phyloP scores from a whole-genome alignment of 2,888 invertebrate species.

The Yponomeuta sedellus region DNA sequence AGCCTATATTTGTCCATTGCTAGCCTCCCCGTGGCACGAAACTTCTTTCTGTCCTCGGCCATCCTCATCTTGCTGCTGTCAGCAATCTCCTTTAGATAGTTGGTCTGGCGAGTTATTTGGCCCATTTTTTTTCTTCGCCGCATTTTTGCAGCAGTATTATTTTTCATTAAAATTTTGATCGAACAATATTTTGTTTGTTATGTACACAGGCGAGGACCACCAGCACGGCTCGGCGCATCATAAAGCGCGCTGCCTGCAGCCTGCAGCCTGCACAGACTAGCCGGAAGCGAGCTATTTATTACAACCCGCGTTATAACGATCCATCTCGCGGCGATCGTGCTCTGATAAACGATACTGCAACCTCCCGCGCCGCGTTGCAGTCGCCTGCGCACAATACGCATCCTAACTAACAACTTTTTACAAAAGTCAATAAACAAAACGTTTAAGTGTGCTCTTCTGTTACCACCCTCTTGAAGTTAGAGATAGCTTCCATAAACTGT shows the following conservation, averaged over 20 bases:
- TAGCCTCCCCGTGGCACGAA: too few species aligned
- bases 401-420: neutral
- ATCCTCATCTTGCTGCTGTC: too few species aligned
- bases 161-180: too few species aligned
- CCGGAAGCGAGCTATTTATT: conserved; percentile 2
- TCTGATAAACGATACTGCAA: neutral
- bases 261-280: neutral
- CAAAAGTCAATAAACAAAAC: neutral
- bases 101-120: too few species aligned
- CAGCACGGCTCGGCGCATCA: neutral
- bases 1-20: too few species aligned
- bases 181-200: neutral
- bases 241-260: neutral
- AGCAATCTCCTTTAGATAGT: too few species aligned
- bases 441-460: neutral
- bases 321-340: neutral
- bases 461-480: neutral
- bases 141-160: too few species aligned
- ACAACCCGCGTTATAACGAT: neutral
- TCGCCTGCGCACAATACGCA: neutral
- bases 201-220: neutral
- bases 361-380: neutral
- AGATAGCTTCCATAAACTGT: conserved; percentile 4
- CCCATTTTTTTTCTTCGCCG: too few species aligned
- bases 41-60: too few species aligned